Evolutionary conservation across 2,113 vertebrate genomes (phyloP), one percentile per base, ranked within the genome.

Genomic region (Gadus macrocephalus): DNA sequence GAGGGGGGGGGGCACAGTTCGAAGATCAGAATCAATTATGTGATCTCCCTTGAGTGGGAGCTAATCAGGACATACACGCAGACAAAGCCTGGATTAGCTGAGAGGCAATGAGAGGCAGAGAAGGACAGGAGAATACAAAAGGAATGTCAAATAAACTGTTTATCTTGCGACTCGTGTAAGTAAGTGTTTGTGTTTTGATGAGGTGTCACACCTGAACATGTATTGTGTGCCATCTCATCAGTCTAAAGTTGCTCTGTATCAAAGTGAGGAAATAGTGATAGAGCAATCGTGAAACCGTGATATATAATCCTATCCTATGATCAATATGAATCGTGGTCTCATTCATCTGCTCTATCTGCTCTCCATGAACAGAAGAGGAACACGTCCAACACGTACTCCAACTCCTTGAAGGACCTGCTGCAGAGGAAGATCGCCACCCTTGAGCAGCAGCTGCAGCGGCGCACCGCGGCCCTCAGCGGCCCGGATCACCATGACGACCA

Each of bases 371-470:
- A 92, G 87, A 91, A 85, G 62, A 89, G 90, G 68, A 94, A 94
- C 88, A 88, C 87, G 0, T 93, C 92, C 35, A 84, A 82, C 20
- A 81, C 87, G 0, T 92, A 92, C 84, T 92, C 93, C 55, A 88
- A 85, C 76, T 92, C 92, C 28, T 81, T 93, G 77, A 91, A 83
- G 72, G 92, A 94, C 68, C 87, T 92, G 19, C 89, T 94, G 53
- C 93, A 92, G 86, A 91, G 92, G 79, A 94, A 93, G 88, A 93
- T 94, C 71, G 76, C 62, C 16, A 69, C 88, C 53, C 86, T 94
- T 69, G 93, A 94, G 75, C 83, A 91, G 62, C 93, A 93, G 85
- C 88, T 93, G 69, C 89, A 89, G 19, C 89, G 77, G 20, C 77
- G 65, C 25, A 80, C 76, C 2, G 12, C 66, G 0, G 20, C 83